Base-by-base conservation (phyloP, 2,797 vertebrate species). In the Melanotaenia trifasciata region DNA sequence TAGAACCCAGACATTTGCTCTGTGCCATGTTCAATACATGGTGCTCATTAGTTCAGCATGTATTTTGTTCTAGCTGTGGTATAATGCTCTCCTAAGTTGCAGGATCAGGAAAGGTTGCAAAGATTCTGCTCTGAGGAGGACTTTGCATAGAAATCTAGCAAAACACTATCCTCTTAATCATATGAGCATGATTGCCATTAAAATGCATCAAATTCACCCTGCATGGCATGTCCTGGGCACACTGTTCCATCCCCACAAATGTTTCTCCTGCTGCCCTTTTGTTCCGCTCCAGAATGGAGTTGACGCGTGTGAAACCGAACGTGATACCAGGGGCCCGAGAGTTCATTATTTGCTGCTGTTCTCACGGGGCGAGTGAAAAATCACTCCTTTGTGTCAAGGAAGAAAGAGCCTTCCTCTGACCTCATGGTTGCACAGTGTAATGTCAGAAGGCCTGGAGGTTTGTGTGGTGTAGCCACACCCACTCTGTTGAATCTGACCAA, bases 371-470 rank as follows among this genome's bases (percentile, higher is more conserved):
- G 76, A 90, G 90, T 89, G 91, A 90, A 89, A 92, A 93, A 94
- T 92, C 88, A 87, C 65, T 69, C 86, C 79, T 91, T 89, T 89
- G 89, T 89, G 84, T 81, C 51, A 68, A 1, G 50, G 81, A 90
- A 90, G 87, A 91, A 91, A 90, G 88, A 87, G 87, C 69, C 87
- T 90, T 90, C 89, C 90, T 91, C 88, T 90, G 90, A 93, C 92
- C 90, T 93, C 90, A 90, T 89, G 90, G 90, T 70, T 82, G 80
- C 59, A 76, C 79, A 79, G 91, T 85, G 86, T 87, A 90, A 91
- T 86, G 89, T 91, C 89, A 90, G 92, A 91, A 89, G 88, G 88
- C 84, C 85, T 67, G 30, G 85, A 86, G 89, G 91, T 92, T 89
- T 87, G 89, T 86, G 84, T 33, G 80, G 79, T 30, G 76, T 78